Evolutionary conservation across 1,140 invertebrate species (phyloP).

Genomic region (Globodera rostochiensis): DNA sequence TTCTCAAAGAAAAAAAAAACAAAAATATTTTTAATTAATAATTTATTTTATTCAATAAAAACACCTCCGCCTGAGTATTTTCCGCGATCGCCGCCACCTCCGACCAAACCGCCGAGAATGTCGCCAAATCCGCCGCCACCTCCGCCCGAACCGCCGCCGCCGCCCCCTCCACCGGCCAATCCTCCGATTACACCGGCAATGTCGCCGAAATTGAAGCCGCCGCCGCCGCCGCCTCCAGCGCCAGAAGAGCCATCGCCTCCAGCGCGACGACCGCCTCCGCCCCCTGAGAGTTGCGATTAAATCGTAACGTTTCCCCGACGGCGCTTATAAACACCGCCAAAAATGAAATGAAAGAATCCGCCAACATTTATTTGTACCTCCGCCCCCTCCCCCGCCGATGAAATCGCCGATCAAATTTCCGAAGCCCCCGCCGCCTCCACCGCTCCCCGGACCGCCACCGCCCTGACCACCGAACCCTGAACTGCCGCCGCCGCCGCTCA

Average conservation of each 20-base stretch:
- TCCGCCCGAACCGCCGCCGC: constrained; percentile 1
- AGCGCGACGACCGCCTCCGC: background rate
- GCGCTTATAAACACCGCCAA: background rate
- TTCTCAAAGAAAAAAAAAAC: too few relatives aligned
- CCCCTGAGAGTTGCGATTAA: background rate
- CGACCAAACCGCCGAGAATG: constrained; percentile 45
- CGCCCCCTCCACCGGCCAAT: constrained; percentile 33
- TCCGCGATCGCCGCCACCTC: constrained; percentile 53
- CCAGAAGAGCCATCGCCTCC: constrained; percentile 38
- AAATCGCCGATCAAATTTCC: constrained; percentile 44
- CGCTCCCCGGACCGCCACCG: background rate
- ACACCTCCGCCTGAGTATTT: constrained; percentile 52
- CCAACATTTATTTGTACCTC: constrained; percentile 3
- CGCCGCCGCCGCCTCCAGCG: constrained; percentile 37
- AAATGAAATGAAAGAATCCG: constrained; percentile 7
- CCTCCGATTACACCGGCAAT: constrained; percentile 42
- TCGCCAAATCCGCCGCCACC: constrained; percentile 41
- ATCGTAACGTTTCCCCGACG: background rate
- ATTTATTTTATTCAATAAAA: too few relatives aligned
- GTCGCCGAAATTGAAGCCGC: constrained; percentile 40
- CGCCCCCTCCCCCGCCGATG: constrained; percentile 48
- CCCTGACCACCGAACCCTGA: constrained; percentile 30
- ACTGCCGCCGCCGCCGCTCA: constrained; percentile 43
- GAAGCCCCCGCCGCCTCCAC: constrained; percentile 37
- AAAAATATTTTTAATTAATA: too few relatives aligned